Conservation (phyloP, 2,797 vertebrate genomes). For the Bradypodion pumilum region DNA sequence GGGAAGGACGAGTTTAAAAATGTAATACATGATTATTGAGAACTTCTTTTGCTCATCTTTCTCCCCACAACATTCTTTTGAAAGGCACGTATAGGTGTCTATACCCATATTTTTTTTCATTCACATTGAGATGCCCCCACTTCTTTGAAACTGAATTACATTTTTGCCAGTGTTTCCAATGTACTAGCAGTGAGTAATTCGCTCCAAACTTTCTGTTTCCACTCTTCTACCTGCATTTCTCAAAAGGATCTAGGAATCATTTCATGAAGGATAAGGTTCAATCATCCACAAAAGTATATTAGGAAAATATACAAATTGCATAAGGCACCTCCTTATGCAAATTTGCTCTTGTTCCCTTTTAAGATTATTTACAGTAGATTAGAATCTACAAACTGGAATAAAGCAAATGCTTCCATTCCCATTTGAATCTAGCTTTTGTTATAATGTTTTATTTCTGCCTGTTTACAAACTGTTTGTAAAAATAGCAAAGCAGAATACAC, state of each 20-base stretch:
- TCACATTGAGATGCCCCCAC: constrained; percentile 42
- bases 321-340: constrained; percentile 4
- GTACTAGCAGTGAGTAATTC: constrained; percentile 69
- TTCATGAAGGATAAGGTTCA: constrained; percentile 30
- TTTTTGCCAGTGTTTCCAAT: constrained; percentile 75
- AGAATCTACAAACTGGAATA: background rate
- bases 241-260: constrained; percentile 46
- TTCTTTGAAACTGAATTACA: constrained; percentile 62
- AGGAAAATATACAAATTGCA: no score
- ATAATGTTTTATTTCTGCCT: background rate
- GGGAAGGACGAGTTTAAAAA: background rate
- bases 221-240: constrained; percentile 61
- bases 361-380: background rate
- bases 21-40: background rate
- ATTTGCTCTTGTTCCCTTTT: background rate
- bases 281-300: background rate
- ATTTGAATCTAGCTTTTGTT: background rate
- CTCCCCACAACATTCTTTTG: constrained; percentile 16
- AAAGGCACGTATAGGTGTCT: constrained; percentile 10
- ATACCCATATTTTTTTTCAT: constrained; percentile 35
- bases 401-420: background rate
- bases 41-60: background rate
- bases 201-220: constrained; percentile 73
- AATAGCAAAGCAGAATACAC: background rate
- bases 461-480: background rate